Evolutionary conservation across 2,113 vertebrate genomes (phyloP), one percentile per base, ranked within the genome.

Genomic region (Bufo gargarizans): DNA sequence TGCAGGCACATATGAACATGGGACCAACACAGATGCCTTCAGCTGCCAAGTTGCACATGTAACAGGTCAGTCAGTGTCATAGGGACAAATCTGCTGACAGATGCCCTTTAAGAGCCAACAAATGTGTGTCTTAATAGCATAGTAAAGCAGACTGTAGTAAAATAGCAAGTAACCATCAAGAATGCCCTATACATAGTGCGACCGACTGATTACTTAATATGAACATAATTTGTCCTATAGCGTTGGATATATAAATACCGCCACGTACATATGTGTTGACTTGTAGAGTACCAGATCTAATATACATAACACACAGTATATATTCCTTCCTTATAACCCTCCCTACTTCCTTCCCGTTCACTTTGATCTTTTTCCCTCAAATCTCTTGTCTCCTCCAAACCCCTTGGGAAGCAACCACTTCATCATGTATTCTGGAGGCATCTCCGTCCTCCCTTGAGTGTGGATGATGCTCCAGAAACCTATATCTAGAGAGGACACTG

Each of bases 401-500:
- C 71, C 71, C 80, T 49, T 63, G 69, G 79, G 86, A 82, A 88
- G 67, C 56, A 63, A 72, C 83, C 86, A 88, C 67, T 50, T 88
- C 69, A 88, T 88, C 71, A 20, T 83, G 79, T 76, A 88, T 88
- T 88, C 86, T 88, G 67, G 67, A 76, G 79, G 86, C 86, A 83
- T 88, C 59, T 9, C 22, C 53, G 12, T 49, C 49, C 67, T 81
- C 86, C 86, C 86, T 45, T 72, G 86, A 77, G 86, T 82, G 53
- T 83, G 80, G 55, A 65, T 76, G 79, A 76, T 82, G 86, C 79
- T 88, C 86, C 71, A 88, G 55, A 88, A 88, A 88, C 86, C 86
- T 88, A 83, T 83, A 88, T 88, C 80, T 72, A 83, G 86, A 88
- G 71, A 88, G 67, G 86, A 88, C 86, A 82, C 79, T 88, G 69